Evolutionary conservation across 1,140 invertebrate species (phyloP).

Genomic region (Drosophila repleta): DNA sequence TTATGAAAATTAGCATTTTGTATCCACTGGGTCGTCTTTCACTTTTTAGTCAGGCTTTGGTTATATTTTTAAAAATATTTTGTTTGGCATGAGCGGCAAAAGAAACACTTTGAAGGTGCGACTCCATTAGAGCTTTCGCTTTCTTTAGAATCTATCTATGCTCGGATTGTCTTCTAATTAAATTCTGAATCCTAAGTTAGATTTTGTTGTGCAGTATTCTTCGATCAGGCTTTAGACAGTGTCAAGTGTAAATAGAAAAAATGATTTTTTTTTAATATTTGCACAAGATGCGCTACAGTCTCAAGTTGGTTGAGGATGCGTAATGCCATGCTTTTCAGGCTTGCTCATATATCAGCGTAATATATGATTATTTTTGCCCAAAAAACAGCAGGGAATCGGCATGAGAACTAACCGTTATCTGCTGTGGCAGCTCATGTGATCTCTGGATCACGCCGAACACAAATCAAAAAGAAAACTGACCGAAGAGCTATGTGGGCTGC

Average conservation of each 20-base stretch:
- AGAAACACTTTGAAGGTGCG: neutral
- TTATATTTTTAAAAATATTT: slow-evolving; percentile 1
- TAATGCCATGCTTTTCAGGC: neutral
- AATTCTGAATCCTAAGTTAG: no score
- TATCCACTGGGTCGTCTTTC: slow-evolving; percentile 7
- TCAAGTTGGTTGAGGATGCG: neutral
- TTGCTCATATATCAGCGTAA: slow-evolving; percentile 8
- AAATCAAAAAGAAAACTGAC: slow-evolving; percentile 56
- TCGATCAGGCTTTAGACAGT: no score
- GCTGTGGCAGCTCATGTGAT: slow-evolving; percentile 58
- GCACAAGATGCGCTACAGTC: neutral
- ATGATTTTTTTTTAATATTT: neutral
- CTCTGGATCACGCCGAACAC: slow-evolving; percentile 46
- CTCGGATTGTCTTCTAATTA: no score
- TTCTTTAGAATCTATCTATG: no score
- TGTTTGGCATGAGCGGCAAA: neutral
- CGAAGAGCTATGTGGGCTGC: slow-evolving; percentile 51
- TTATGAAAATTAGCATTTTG: slow-evolving; percentile 20
- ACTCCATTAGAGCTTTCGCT: neutral
- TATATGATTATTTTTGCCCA: slow-evolving; percentile 7
- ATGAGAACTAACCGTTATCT: slow-evolving; percentile 43
- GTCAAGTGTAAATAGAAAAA: no score
- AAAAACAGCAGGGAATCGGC: slow-evolving; percentile 29
- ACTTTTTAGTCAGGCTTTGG: slow-evolving; percentile 3
- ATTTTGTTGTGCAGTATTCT: no score